phyloP scores from a whole-genome alignment of 2,113 vertebrate species.

The Pica pica region DNA sequence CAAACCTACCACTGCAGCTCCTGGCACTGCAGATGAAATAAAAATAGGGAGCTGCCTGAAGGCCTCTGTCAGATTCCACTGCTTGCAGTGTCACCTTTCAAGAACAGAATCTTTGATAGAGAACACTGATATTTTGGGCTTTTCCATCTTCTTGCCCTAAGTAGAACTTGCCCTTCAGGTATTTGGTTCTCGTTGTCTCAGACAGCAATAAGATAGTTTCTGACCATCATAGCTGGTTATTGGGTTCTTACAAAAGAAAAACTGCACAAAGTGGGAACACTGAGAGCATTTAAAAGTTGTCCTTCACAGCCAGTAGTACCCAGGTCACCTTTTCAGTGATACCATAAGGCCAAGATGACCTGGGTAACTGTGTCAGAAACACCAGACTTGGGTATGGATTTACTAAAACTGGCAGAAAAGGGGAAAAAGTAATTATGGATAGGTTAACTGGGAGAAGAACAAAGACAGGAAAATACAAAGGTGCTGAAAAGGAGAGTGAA shows the following conservation, averaged over 20 bases:
- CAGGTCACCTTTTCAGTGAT: not conserved
- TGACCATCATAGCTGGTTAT: fast-evolving
- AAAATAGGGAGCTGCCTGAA: not conserved
- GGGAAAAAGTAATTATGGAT: not conserved
- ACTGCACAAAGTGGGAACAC: fast-evolving
- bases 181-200: not conserved
- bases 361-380: not conserved
- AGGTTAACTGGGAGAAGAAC: not conserved
- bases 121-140: not conserved
- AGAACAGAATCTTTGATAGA: not conserved
- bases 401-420: not conserved
- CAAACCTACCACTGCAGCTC: not conserved
- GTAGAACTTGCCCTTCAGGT: not conserved
- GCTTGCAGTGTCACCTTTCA: not conserved
- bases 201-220: not conserved
- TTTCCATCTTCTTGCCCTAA: not conserved
- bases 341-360: not conserved
- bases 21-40: not conserved
- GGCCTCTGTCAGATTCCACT: not conserved
- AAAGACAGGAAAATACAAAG: not conserved
- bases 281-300: not conserved
- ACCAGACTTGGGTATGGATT: not conserved
- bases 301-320: not conserved
- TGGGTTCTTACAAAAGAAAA: not conserved
- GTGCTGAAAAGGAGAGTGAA: not conserved